A percentile compares a stretch with the other conserved stretches of the same genome.
Conservation (phyloP, 2,888 invertebrate genomes). For the Scaptomyza flava region DNA sequence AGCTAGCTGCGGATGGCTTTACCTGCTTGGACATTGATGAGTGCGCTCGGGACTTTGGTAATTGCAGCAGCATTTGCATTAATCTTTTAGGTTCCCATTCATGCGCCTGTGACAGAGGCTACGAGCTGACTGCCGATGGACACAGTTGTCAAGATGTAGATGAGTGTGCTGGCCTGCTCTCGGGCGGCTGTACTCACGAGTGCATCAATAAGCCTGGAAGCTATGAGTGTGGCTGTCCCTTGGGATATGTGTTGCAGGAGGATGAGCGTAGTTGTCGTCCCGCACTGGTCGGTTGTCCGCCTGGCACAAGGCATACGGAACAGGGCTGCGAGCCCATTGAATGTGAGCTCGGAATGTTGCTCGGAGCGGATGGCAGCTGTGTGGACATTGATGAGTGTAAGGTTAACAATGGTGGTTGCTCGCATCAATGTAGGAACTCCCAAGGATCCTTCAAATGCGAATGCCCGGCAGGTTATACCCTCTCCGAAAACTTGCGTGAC, state of each 20-base stretch:
- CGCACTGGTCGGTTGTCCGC: slow-evolving; percentile 69
- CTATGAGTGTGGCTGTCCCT: slow-evolving; percentile 86
- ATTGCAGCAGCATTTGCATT: slow-evolving; percentile 86
- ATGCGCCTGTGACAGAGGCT: slow-evolving; percentile 85
- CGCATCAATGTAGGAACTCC: slow-evolving; percentile 83
- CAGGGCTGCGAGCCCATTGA: slow-evolving; percentile 71
- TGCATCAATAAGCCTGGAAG: slow-evolving; percentile 86
- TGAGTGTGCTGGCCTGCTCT: slow-evolving; percentile 82
- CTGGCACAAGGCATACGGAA: slow-evolving; percentile 72
- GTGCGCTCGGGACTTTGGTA: slow-evolving; percentile 85
- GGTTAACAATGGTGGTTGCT: slow-evolving; percentile 82
- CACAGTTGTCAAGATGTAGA: slow-evolving; percentile 84
- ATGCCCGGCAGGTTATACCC: slow-evolving; percentile 86
- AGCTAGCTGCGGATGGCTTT: slow-evolving; percentile 79
- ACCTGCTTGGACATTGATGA: slow-evolving; percentile 86
- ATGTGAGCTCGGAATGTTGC: slow-evolving; percentile 84
- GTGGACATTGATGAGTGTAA: slow-evolving; percentile 86
- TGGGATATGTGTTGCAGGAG: slow-evolving; percentile 84
- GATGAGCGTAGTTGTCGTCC: slow-evolving; percentile 75
- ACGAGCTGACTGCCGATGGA: slow-evolving; percentile 81
- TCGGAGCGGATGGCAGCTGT: slow-evolving; percentile 84
- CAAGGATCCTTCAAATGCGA: slow-evolving; percentile 86
- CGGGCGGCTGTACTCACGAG: slow-evolving; percentile 85
- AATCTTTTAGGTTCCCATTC: slow-evolving; percentile 86
- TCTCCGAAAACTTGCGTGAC: slow-evolving; percentile 83